Conservation (phyloP, 2,797 vertebrate genomes). For the Carduelis carduelis region DNA sequence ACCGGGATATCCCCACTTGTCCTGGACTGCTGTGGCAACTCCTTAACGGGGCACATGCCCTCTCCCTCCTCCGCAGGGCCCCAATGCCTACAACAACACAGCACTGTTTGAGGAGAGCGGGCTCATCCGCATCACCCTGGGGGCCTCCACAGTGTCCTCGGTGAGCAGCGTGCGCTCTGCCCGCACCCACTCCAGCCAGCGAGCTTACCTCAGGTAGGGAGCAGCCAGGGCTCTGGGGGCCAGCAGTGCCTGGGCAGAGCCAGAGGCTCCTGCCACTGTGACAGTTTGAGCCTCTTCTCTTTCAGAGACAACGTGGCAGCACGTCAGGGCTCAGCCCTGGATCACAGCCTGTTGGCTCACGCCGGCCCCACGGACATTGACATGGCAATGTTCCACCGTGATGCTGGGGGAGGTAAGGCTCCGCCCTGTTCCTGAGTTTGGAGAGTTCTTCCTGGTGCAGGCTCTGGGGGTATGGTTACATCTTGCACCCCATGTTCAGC, state of each 20-base stretch:
- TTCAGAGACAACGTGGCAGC: constrained; percentile 89
- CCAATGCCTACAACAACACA: constrained; percentile 90
- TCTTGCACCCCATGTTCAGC: background rate
- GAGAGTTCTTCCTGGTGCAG: background rate
- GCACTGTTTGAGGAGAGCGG: constrained; percentile 96
- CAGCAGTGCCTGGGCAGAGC: background rate
- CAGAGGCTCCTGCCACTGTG: background rate
- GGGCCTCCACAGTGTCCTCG: constrained; percentile 94
- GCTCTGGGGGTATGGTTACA: background rate
- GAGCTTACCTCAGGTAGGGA: constrained; percentile 77
- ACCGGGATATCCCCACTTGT: rapidly evolving
- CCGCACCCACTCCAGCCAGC: constrained; percentile 79
- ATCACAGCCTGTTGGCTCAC: constrained; percentile 87
- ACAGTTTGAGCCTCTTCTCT: background rate
- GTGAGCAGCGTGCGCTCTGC: constrained; percentile 94
- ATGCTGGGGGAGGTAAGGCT: constrained; percentile 85
- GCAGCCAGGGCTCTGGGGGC: rapidly evolving
- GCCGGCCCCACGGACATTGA: constrained; percentile 94
- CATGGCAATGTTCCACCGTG: constrained; percentile 96
- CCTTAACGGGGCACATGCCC: rapidly evolving
- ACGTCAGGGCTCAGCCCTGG: constrained; percentile 84
- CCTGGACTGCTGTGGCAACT: rapidly evolving
- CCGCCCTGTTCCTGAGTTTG: background rate
- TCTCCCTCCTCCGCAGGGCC: constrained; percentile 73
- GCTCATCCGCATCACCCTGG: constrained; percentile 95